Percentiles rank a stretch among this genome's conserved stretches.
Conservation (phyloP, 2,888 invertebrate species). For the Andrena haemorrhoa region DNA sequence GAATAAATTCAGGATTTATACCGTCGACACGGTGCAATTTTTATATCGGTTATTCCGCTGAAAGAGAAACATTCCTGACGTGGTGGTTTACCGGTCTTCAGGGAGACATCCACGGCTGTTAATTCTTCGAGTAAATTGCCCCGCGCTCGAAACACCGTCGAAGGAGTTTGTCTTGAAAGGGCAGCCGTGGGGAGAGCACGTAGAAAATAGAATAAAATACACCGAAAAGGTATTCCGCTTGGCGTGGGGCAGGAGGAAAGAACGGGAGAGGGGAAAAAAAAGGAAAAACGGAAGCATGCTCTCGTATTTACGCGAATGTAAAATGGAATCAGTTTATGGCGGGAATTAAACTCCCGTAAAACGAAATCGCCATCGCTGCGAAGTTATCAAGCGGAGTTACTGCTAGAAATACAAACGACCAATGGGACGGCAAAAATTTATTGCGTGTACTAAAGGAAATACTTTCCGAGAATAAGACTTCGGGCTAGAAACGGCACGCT, state of each 20-base stretch:
- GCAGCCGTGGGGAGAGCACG: neutral
- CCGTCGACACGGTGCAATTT: conserved; percentile 39
- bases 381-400: conserved; percentile 79
- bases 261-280: neutral
- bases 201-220: conserved; percentile 27
- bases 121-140: conserved; percentile 74
- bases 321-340: conserved; percentile 76
- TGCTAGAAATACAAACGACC: conserved; percentile 81
- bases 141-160: conserved; percentile 66
- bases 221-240: conserved; percentile 37
- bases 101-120: conserved; percentile 62
- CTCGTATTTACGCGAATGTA: conserved; percentile 52
- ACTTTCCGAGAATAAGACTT: conserved; percentile 48
- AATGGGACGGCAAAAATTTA: conserved; percentile 76
- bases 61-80: conserved; percentile 33
- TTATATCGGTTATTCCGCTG: conserved; percentile 39
- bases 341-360: conserved; percentile 80
- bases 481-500: conserved; percentile 37
- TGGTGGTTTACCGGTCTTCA: conserved; percentile 63
- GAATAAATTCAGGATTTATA: conserved; percentile 52
- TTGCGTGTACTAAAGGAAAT: conserved; percentile 56
- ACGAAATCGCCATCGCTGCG: conserved; percentile 74
- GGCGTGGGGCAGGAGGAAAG: neutral
- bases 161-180: conserved; percentile 46
- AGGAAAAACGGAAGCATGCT: conserved; percentile 35